Conservation (phyloP, 2,888 invertebrate genomes). For the Coelopa pilipes region DNA sequence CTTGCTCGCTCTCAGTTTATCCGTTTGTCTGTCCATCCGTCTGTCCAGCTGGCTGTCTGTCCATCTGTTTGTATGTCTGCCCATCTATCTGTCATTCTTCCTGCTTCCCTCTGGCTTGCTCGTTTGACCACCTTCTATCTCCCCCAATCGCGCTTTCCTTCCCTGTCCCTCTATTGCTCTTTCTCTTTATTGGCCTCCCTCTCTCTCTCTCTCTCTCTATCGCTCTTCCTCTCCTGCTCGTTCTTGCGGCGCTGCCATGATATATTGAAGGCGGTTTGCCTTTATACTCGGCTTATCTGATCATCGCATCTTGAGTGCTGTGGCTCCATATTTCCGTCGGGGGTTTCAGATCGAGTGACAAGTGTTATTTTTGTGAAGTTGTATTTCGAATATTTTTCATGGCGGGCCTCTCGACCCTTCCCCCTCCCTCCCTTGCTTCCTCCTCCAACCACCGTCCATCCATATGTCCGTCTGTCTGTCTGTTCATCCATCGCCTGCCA, state of each 20-base stretch:
- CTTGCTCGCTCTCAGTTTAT: not conserved
- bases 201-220: slow-evolving; percentile 4
- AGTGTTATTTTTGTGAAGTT: slow-evolving; percentile 26
- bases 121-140: not conserved
- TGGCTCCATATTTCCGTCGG: slow-evolving; percentile 43
- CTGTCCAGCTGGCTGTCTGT: not conserved
- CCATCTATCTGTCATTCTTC: not conserved
- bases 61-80: not conserved
- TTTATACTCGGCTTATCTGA: slow-evolving; percentile 38
- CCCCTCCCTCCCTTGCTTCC: not conserved
- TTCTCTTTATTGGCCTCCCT: not conserved
- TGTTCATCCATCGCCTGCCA: slow-evolving; percentile 4
- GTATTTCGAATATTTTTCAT: slow-evolving; percentile 17
- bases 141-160: slow-evolving; percentile 8
- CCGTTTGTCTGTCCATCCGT: not conserved
- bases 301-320: slow-evolving; percentile 43
- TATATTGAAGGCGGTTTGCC: not conserved
- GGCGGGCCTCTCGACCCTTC: not conserved
- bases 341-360: slow-evolving; percentile 33
- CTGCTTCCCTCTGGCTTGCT: not conserved
- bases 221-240: not conserved
- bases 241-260: not conserved
- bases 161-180: not conserved
- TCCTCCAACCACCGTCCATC: too few species aligned
- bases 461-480: slow-evolving; percentile 1